Evolutionary conservation across 2,113 vertebrate genomes (phyloP), one percentile per base, ranked within the genome.

Genomic region (Chaetops frenatus): DNA sequence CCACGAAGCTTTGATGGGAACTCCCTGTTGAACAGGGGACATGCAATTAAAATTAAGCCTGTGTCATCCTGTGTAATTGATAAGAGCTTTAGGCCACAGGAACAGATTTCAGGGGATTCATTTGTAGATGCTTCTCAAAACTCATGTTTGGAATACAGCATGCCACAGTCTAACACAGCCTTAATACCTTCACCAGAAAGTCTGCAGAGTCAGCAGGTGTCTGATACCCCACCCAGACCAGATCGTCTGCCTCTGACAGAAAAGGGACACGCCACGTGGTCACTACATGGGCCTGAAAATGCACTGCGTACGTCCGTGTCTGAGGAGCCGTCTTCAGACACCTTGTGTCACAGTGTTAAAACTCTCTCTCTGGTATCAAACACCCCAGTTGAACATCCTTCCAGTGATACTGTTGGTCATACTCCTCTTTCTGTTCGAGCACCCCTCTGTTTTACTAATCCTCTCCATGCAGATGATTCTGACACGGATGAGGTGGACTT

Each of bases 371-470:
- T 95, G 84, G 97, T 93, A 87, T 96, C 88, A 79, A 96, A 36
- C 92, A 94, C 60, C 31, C 91, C 98, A 13, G 87, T 25, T 54
- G 97, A 97, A 60, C 65, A 76, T 76, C 70, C 88, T 47, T 88
- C 92, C 38, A 69, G 48, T 50, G 95, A 95, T 51, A 56, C 16
- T 40, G 19, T 79, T 67, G 97, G 85, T 81, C 90, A 53, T 54
- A 95, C 95, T 38, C 96, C 93, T 69, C 36, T 96, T 89, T 65
- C 97, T 6, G 88, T 98, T 86, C 97, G 98, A 96, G 98, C 98
- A 58, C 98, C 99, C 24, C 98, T 99, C 70, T 98, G 99, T 97
- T 99, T 99, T 96, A 99, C 99, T 90, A 99, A 99, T 96, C 99
- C 99, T 60, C 98, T 99, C 91, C 99, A 99, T 95, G 99, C 99